These are phyloP conservation scores for Strongylocentrotus purpuratus DNA, from an alignment of 35 echinoderm and acorn worm genomes.

Conservation along the genomic window DNA sequence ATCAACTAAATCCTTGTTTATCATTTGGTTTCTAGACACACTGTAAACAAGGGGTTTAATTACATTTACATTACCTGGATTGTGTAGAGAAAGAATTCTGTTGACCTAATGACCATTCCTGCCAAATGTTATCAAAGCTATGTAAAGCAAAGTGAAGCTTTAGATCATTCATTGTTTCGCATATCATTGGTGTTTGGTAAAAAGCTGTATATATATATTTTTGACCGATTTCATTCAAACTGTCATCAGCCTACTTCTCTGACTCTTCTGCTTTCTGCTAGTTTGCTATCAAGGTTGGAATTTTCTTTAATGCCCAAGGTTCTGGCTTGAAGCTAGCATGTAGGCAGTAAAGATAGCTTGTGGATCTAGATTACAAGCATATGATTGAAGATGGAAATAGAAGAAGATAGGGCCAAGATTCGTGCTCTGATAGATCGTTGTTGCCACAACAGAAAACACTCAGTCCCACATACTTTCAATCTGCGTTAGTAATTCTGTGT, in stretches of 20 bases:
- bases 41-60: neutral
- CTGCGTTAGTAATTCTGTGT: neutral
- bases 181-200: neutral
- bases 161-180: neutral
- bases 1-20: neutral
- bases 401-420: slow-evolving; percentile 3
- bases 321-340: too few species aligned
- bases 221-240: neutral
- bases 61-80: neutral
- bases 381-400: neutral
- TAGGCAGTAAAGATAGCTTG: neutral
- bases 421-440: neutral
- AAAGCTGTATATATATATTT: too few species aligned
- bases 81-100: neutral
- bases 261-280: neutral
- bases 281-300: too few species aligned
- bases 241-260: neutral
- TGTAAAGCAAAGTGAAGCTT: neutral
- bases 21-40: neutral
- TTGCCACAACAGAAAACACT: neutral
- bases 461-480: slow-evolving; percentile 10
- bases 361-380: neutral
- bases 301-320: too few species aligned
- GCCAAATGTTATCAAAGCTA: neutral
- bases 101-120: neutral